Evolutionary conservation across 2,113 vertebrate genomes (phyloP).

Genomic region (Ophthalmolycus amberensis): DNA sequence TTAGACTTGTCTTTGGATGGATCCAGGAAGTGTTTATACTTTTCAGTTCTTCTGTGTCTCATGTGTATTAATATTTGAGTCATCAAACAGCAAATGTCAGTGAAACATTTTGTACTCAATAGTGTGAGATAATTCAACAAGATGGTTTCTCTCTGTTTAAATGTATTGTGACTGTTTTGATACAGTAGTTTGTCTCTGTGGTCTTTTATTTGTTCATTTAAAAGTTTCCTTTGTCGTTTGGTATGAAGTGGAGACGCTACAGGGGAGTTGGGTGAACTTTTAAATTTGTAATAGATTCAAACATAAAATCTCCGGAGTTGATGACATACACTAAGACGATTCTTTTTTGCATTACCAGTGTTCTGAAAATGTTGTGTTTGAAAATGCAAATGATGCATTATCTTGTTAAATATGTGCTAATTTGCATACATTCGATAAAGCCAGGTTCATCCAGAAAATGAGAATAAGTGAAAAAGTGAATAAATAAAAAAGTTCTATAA

Average conservation of each 20-base stretch:
- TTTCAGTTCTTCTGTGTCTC: conserved; percentile 49
- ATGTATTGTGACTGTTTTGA: conserved; percentile 63
- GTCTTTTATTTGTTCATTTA: conserved; percentile 45
- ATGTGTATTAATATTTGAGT: conserved; percentile 62
- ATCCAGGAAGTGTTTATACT: conserved; percentile 60
- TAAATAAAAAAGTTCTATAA: not conserved
- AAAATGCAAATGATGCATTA: not conserved
- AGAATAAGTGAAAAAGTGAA: not conserved
- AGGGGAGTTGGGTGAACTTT: not conserved
- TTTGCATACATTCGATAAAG: not conserved
- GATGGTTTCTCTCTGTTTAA: conserved; percentile 57
- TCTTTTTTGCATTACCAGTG: not conserved
- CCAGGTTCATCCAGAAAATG: not conserved
- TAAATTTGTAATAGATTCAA: not conserved
- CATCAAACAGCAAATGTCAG: conserved; percentile 64
- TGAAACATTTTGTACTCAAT: conserved; percentile 70
- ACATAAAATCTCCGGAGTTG: not conserved
- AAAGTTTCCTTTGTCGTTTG: not conserved
- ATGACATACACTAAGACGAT: not conserved
- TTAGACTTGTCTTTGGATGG: conserved; percentile 54
- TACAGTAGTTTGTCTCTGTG: conserved; percentile 45
- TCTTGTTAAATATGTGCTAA: not conserved
- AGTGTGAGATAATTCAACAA: conserved; percentile 44
- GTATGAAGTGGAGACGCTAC: not conserved
- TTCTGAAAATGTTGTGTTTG: not conserved